These are phyloP conservation scores for Dreissena rostriformis DNA, from an alignment of 1,140 invertebrate species.

Conservation along the genomic window DNA sequence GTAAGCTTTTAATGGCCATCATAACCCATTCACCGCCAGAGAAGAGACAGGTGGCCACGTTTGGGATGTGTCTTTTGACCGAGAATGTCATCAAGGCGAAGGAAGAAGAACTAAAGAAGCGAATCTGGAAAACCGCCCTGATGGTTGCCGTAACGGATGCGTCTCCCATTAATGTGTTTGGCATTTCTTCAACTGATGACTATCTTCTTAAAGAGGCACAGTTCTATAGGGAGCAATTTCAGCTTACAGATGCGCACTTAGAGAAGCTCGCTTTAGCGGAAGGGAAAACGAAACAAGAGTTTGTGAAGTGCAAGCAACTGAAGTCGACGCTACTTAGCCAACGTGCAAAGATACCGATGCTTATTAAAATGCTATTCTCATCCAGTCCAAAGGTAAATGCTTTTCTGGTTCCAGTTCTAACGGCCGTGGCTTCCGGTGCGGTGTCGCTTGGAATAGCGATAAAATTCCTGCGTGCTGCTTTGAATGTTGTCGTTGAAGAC, in stretches of 20 bases:
- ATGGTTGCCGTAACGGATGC: not conserved
- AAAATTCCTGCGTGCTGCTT: no score
- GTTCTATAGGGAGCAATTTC: not conserved
- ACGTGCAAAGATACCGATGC: no score
- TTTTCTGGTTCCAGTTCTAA: no score
- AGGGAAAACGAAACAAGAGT: not conserved
- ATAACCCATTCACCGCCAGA: not conserved
- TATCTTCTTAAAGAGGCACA: not conserved
- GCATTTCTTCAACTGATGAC: not conserved
- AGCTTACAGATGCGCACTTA: not conserved
- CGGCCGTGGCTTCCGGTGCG: no score
- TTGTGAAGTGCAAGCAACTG: not conserved
- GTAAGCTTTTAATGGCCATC: not conserved
- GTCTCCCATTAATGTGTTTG: not conserved
- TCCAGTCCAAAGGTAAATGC: no score
- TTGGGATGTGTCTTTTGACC: not conserved
- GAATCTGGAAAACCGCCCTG: not conserved
- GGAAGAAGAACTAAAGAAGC: not conserved
- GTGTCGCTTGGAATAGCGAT: no score
- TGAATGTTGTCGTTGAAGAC: no score
- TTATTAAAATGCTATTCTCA: no score
- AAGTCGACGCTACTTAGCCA: no score
- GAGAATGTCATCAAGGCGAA: not conserved
- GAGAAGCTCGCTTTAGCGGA: not conserved
- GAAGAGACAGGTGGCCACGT: not conserved